phyloP scores from a whole-genome alignment of 2,888 invertebrate species.

The Clitarchus hookeri region DNA sequence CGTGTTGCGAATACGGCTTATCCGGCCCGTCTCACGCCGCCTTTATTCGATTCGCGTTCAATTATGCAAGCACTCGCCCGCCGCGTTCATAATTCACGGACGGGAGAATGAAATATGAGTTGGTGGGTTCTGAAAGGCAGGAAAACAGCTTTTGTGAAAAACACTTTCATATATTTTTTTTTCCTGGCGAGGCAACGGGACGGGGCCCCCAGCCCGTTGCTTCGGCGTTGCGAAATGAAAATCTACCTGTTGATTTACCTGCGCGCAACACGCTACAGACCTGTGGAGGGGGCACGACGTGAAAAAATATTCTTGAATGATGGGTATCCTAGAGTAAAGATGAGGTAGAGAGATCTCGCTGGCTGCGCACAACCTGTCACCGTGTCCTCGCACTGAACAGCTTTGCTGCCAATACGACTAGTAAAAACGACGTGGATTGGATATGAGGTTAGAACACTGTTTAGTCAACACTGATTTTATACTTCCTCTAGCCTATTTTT shows the following conservation, averaged over 20 bases:
- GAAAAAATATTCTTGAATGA: no score
- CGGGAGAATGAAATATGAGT: background rate
- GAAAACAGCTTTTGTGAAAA: background rate
- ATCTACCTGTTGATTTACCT: constrained; percentile 1
- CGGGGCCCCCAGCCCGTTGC: background rate
- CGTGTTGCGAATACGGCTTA: no score
- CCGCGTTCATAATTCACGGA: background rate
- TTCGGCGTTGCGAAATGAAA: background rate
- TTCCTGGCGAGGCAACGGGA: background rate
- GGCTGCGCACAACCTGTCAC: no score
- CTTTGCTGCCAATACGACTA: no score
- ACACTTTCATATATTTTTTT: background rate
- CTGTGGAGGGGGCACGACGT: no score
- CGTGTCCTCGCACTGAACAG: no score
- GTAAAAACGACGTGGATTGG: no score
- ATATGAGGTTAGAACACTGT: no score
- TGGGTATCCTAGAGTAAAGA: no score
- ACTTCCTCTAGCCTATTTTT: no score
- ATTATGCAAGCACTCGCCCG: background rate
- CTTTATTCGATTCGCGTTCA: background rate
- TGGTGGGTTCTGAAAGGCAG: background rate
- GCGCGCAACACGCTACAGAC: background rate
- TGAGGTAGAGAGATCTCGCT: no score
- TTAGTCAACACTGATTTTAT: no score
- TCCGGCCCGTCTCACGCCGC: background rate